Conservation (phyloP, 2,797 vertebrate genomes). For the Phataginus tricuspis region DNA sequence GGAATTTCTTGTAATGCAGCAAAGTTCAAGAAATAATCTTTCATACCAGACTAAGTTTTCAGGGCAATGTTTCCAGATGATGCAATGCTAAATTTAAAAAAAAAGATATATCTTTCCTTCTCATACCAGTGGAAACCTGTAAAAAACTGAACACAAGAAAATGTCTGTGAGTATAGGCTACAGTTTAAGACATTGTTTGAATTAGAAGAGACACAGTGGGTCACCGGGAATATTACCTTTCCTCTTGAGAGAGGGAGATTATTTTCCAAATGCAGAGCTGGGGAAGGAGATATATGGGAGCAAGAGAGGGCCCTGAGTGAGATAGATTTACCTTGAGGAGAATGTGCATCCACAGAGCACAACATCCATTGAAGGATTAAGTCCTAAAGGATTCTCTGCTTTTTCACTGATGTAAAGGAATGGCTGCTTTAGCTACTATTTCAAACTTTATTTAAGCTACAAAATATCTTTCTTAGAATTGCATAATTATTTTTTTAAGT, state of each 20-base stretch:
- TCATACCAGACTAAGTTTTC: neutral
- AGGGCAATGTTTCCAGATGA: neutral
- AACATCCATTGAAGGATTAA: neutral
- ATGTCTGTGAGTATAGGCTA: neutral
- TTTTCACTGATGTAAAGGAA: neutral
- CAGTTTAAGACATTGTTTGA: neutral
- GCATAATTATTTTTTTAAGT: neutral
- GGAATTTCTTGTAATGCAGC: neutral
- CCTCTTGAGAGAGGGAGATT: neutral
- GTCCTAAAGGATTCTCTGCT: neutral
- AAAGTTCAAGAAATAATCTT: neutral
- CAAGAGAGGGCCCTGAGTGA: neutral
- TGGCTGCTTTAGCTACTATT: neutral
- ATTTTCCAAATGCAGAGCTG: neutral
- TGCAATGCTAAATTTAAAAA: neutral
- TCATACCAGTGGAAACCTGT: neutral
- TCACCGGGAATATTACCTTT: neutral
- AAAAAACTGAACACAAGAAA: neutral
- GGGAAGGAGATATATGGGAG: neutral
- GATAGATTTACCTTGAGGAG: neutral
- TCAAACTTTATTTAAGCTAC: neutral
- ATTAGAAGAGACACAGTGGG: neutral
- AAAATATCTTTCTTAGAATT: neutral
- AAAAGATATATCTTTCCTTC: neutral
- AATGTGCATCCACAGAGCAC: neutral